Percentiles rank a stretch among this genome's conserved stretches.
Evolutionary conservation across 2,888 invertebrate genomes (phyloP).

Genomic region (Clunio marinus): DNA sequence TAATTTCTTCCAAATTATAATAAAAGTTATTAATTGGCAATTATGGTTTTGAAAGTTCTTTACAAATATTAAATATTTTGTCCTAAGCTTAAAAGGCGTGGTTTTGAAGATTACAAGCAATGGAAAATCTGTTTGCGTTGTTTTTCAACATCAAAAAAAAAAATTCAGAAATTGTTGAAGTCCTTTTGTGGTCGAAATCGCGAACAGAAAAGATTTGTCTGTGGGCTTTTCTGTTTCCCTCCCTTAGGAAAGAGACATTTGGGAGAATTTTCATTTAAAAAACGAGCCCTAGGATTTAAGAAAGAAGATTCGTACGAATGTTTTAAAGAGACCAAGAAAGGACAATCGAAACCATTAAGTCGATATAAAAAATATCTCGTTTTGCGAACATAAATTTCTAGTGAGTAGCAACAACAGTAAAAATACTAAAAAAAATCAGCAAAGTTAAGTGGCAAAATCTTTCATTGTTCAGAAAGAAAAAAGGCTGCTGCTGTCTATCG

Average conservation of each 20-base stretch:
- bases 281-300: background rate
- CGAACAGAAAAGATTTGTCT: background rate
- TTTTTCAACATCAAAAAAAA: background rate
- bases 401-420: background rate
- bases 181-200: conserved; percentile 1
- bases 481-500: background rate
- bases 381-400: background rate
- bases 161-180: background rate
- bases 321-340: background rate
- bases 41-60: no score
- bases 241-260: background rate
- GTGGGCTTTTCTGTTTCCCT: background rate
- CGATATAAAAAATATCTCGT: conserved; percentile 2
- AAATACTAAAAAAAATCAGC: background rate
- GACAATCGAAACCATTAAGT: conserved; percentile 18
- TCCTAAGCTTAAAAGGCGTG: no score
- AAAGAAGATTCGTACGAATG: background rate
- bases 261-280: background rate
- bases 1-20: no score
- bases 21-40: no score
- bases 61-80: no score
- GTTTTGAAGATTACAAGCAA: no score
- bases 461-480: background rate
- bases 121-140: no score
- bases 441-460: no score